Evolutionary conservation across 2,797 vertebrate genomes (phyloP).

Genomic region (Aeoliscus strigatus): DNA sequence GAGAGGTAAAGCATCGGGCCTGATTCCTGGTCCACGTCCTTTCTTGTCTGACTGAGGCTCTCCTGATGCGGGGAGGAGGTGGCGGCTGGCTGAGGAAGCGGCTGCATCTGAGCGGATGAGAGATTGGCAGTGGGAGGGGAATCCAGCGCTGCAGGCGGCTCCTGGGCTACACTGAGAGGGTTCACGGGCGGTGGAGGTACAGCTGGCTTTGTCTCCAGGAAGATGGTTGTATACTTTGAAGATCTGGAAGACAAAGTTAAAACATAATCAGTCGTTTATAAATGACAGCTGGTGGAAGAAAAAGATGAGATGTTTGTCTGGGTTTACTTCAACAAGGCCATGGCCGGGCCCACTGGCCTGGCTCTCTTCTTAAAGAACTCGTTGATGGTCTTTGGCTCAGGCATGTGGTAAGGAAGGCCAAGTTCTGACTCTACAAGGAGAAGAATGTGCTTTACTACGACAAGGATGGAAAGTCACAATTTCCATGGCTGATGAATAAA

Average conservation of each 20-base stretch:
- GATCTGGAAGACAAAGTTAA: slow-evolving; percentile 63
- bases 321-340: slow-evolving; percentile 90
- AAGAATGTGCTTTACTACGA: background rate
- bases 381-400: slow-evolving; percentile 87
- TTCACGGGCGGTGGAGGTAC: slow-evolving; percentile 28
- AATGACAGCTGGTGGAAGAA: no score
- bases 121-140: slow-evolving; percentile 23
- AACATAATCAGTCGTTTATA: background rate
- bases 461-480: background rate
- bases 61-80: slow-evolving; percentile 56
- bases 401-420: slow-evolving; percentile 90
- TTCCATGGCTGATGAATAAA: background rate
- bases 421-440: slow-evolving; percentile 78
- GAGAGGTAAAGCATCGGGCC: slow-evolving; percentile 49
- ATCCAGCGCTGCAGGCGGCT: slow-evolving; percentile 31
- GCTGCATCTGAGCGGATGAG: slow-evolving; percentile 27
- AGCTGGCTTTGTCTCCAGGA: slow-evolving; percentile 54
- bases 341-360: slow-evolving; percentile 80
- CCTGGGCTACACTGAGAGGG: slow-evolving; percentile 23
- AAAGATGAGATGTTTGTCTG: background rate
- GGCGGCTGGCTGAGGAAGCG: slow-evolving; percentile 36
- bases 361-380: slow-evolving; percentile 85
- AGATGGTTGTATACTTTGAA: slow-evolving; percentile 77
- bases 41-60: slow-evolving; percentile 2
- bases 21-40: slow-evolving; percentile 29